These are phyloP conservation scores for Platyscapa corneri DNA, from an alignment of 1,140 invertebrate genomes.

Conservation along the genomic window DNA sequence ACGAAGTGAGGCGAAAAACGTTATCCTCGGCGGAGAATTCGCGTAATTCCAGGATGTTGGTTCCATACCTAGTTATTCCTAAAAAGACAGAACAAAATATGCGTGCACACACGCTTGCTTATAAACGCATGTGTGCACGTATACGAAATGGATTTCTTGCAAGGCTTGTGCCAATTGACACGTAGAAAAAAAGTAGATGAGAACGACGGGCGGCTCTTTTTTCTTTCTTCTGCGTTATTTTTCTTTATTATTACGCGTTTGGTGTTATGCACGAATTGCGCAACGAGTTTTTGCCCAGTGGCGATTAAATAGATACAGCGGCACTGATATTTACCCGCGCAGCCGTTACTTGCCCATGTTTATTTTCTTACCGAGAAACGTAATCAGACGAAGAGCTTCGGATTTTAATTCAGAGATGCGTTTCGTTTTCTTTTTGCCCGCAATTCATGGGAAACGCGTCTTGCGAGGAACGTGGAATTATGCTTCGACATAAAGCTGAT, in stretches of 20 bases:
- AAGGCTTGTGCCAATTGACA: neutral
- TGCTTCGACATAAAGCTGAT: no score
- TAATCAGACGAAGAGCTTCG: neutral
- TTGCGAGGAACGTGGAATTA: no score
- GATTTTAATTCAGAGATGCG: neutral
- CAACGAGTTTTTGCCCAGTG: neutral
- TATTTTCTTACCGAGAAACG: neutral
- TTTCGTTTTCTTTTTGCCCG: no score
- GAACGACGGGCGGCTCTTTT: neutral
- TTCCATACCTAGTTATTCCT: neutral
- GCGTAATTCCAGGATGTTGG: neutral
- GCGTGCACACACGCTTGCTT: no score
- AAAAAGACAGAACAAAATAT: neutral
- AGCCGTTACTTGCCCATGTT: neutral
- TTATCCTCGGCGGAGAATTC: neutral
- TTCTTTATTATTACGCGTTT: neutral
- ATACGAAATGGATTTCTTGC: neutral
- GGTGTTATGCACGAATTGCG: neutral
- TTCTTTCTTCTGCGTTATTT: neutral
- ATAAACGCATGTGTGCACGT: no score
- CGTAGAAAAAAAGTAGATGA: neutral
- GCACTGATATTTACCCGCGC: no score
- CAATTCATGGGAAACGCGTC: no score
- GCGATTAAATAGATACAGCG: neutral
- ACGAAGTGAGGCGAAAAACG: neutral